These are phyloP conservation scores for Romanomermis culicivorax DNA, from an alignment of 2,888 invertebrate species.

Conservation along the genomic window DNA sequence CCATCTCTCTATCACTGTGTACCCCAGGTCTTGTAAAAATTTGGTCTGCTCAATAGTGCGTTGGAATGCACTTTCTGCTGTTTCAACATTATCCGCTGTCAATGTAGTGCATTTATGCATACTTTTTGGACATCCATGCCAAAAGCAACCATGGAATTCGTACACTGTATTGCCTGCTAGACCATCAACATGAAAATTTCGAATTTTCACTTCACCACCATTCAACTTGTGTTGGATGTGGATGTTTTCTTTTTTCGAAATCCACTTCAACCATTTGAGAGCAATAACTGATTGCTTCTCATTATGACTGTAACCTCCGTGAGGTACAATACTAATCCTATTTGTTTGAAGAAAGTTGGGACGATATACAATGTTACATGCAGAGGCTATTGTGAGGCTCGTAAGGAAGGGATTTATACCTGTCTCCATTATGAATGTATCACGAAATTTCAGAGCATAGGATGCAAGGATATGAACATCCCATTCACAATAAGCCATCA, in stretches of 20 bases:
- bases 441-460: no score
- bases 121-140: not conserved
- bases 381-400: no score
- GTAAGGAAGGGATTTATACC: no score
- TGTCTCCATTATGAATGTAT: no score
- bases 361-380: not conserved
- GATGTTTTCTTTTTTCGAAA: not conserved
- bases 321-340: not conserved
- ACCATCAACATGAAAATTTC: not conserved
- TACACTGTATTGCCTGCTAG: not conserved
- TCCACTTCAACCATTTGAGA: not conserved
- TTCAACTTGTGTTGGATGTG: not conserved
- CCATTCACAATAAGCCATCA: no score
- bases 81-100: not conserved
- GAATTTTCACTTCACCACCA: not conserved
- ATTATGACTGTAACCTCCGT: not conserved
- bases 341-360: not conserved
- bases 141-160: not conserved
- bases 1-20: not conserved
- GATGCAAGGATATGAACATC: no score
- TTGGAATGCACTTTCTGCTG: not conserved
- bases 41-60: not conserved
- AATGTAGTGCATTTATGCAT: not conserved
- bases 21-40: not conserved
- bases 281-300: not conserved